Base-by-base conservation (phyloP, 2,888 invertebrate species). In the Orthosia incerta region DNA sequence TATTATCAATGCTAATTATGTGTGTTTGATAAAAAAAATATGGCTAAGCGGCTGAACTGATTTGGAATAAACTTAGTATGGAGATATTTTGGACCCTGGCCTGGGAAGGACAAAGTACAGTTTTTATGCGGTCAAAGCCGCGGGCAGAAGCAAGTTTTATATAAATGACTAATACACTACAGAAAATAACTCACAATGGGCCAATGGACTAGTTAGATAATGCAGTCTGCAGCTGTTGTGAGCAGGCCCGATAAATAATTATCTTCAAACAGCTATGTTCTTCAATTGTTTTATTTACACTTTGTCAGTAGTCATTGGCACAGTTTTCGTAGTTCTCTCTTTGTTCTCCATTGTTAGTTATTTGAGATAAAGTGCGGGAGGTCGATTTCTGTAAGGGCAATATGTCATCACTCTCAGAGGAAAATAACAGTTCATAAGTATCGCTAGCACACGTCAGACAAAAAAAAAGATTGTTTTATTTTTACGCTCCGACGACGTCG, bases 191-290 rank as follows among this genome's bases (percentile, higher is more conserved):
- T 71, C 53, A 62, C 61, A 70, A 71, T 76, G 64, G 65, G 53
- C 62, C 63, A 71, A 59, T 84, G 75, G 18, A 69, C 77, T 62
- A 76, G 55, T 84, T 79, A 75, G 87, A 85, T 85, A 86, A 84
- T 71, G 64, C 71, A 55, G 72, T 72, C 26, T 51, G 66, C 62
- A 68, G 73, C 73, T 74, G 85, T 63, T 73, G 53, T 67, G 73
- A 51, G 74, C 73, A 64, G 51, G 18, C 50, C 61, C 66, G 79
- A 85, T 85, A 86, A 77, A 71, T 57, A 71, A 77, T 83, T 85
- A 79, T 81, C 83, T 77, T 80, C 59, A 50, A 62, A 84, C 63
- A 64, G 50, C 63, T 69, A 65, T 69, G 60, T 62, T 72, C 71
- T 84, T 67, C 70, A 69, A 73, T 77, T 83, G 73, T 76, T 82